Evolutionary conservation across 2,888 invertebrate species (phyloP), one percentile per base, ranked within the genome.

Genomic region (Hirtodrosophila alboralis): DNA sequence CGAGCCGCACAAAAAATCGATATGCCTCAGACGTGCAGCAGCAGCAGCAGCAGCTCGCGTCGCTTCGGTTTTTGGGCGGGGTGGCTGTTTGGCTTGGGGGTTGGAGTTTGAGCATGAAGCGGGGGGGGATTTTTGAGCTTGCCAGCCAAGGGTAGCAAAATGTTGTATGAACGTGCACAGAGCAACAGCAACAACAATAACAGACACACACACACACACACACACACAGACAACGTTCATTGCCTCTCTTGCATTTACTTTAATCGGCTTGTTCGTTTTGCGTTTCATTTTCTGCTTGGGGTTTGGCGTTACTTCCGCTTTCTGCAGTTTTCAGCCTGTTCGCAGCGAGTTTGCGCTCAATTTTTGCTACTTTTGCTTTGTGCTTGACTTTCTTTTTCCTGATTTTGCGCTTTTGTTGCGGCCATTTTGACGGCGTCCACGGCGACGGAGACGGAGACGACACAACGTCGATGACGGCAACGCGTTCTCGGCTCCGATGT

Each of bases 351-450:
- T 75, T 80, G 79, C 86, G 81, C 80, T 86, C 73, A 81, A 80
- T 86, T 84, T 84, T 83, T 65, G 74, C 80, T 81, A 74, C 85
- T 81, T 83, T 81, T 84, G 85, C 71, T 74, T 78, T 78, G 71
- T 64, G 78, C 71, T 36, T 36, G 66, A 64, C 74, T 80, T 81
- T 69, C 77, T 72, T 74, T 69, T 71, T 73, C 77, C 77, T 69
- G 73, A 59, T 76, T 79, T 81, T 76, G 86, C 74, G 68, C 78
- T 84, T 84, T 80, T 84, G 84, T 80, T 80, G 68, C 74, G 59
- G 59, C 67, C 63, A 69, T 65, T 74, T 67, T 63, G 63, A 59
- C 63, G 60, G 60, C 59, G 57, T 18, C 70, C 12, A 48, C 57
- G 57, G 31, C 52, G 54, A 34, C 43, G 26, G 16, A 23, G 9